A percentile compares a stretch with the other conserved stretches of the same genome.
phyloP scores from a whole-genome alignment of 2,113 vertebrate genomes.

The Cyphomyrus discorhynchus region DNA sequence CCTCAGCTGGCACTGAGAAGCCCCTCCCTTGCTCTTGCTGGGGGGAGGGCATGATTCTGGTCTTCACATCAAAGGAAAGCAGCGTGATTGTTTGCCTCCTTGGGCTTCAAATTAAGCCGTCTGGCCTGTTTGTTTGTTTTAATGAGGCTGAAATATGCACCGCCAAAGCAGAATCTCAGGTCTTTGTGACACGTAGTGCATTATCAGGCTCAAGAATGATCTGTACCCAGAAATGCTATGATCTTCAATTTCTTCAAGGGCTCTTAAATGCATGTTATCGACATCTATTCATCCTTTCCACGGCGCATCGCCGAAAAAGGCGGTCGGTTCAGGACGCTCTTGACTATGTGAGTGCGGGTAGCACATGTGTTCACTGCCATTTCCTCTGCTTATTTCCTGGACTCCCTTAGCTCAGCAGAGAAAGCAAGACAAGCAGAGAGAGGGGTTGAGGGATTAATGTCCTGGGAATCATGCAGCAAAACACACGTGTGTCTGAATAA shows the following conservation, averaged over 20 bases:
- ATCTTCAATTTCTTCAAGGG: not conserved
- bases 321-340: not conserved
- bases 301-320: not conserved
- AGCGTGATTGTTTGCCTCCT: not conserved
- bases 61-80: constrained; percentile 12
- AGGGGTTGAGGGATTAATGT: not conserved
- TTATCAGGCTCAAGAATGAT: not conserved
- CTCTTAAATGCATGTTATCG: not conserved
- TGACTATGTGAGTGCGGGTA: not conserved
- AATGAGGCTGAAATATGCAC: constrained; percentile 3
- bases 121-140: not conserved
- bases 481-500: constrained; percentile 23
- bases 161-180: not conserved
- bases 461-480: constrained; percentile 16
- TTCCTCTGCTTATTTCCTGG: not conserved
- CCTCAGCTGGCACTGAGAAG: not conserved
- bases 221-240: not conserved
- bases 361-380: too few relatives aligned
- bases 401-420: not conserved
- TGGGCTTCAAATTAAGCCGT: not conserved
- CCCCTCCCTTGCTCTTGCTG: not conserved
- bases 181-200: not conserved
- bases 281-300: not conserved
- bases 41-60: not conserved
- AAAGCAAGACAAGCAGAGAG: not conserved